Base-by-base conservation (phyloP, 1,140 invertebrate genomes). In the Hormaphis cornu region DNA sequence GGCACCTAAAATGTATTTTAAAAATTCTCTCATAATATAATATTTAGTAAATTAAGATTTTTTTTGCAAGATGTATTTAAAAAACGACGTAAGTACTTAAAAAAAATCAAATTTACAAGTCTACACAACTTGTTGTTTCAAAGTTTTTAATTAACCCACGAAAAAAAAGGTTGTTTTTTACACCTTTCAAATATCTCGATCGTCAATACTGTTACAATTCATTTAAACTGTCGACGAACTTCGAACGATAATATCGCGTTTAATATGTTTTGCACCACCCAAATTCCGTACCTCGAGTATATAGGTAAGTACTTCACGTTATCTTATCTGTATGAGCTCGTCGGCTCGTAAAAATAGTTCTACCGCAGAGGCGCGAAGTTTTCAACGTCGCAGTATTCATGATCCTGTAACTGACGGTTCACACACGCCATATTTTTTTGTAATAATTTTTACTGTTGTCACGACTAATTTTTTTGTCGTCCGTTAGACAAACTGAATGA, bases 401-500 rank as follows among this genome's bases (percentile, higher is more conserved):
- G 12, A 22, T 30, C 6, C n/a, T 16, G 16, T 22, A 30, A 44
- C 54, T 35, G 24, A 48, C 28, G 61, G 50, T 33, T 33, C 37
- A 42, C 54, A 22, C 20, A n/a, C n/a, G n/a, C n/a, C n/a, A n/a
- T n/a, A n/a, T n/a, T n/a, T n/a, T n/a, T n/a, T n/a, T n/a, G n/a
- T n/a, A n/a, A n/a, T n/a, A n/a, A n/a, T n/a, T n/a, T 22, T 48
- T 42, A 63, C 26, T 33, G 26, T 40, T 56, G 4, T 28, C 30
- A 33, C 30, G 9, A 33, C 14, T 56, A 14, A 20, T 37, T 18
- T 35, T 22, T 14, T 58, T 58, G n/a, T n/a, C n/a, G n/a, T n/a
- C n/a, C n/a, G n/a, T 24, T 78, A 87, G 85, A 79, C 33, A 85
- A 86, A 76, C 75, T 86, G 70, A 84, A 86, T 70, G 81, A 86